A percentile compares a stretch with the other conserved stretches of the same genome.
These are phyloP conservation scores for Ardeotis arabs DNA, from an alignment of 2,113 vertebrate species.

Conservation along the genomic window DNA sequence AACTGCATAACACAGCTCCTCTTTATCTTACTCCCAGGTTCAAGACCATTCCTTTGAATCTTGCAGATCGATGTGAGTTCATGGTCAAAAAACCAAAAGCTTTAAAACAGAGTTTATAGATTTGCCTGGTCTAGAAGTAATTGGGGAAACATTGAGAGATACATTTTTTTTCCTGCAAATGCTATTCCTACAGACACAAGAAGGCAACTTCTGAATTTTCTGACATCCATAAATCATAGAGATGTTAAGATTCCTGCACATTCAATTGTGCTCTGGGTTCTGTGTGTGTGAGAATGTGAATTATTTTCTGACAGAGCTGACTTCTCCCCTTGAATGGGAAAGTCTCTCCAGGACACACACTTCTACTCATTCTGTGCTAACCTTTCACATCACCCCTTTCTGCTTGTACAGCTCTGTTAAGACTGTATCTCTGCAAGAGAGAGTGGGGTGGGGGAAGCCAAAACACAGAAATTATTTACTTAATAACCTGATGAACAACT, in stretches of 20 bases:
- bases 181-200: background rate
- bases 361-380: background rate
- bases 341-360: background rate
- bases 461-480: background rate
- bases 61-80: background rate
- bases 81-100: accelerated
- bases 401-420: background rate
- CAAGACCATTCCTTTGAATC: background rate
- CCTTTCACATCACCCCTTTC: background rate
- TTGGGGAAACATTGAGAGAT: background rate
- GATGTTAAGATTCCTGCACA: background rate
- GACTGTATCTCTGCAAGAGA: background rate
- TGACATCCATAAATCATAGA: background rate
- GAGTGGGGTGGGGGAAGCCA: background rate
- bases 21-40: background rate
- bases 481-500: background rate
- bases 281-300: background rate
- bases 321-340: background rate
- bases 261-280: background rate
- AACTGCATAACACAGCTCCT: background rate
- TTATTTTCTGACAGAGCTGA: background rate
- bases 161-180: background rate
- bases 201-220: background rate
- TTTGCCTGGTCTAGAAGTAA: background rate
- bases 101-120: background rate